Base-by-base conservation (phyloP, 1,140 invertebrate species). In the Caenorhabditis elegans region DNA sequence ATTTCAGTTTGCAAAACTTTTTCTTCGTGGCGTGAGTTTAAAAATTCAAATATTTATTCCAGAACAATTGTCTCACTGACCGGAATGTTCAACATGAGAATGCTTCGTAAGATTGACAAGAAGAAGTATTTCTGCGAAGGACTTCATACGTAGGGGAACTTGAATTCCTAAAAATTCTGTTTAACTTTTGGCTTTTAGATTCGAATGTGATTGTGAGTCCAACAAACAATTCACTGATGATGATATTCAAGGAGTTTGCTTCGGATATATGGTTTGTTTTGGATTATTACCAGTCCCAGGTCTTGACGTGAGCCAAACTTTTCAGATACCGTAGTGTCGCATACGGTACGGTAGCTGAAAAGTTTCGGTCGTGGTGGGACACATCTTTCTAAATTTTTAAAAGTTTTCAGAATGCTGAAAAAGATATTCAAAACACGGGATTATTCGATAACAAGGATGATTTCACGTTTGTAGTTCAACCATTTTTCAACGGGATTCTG, bases 391-490 rank as follows among this genome's bases (percentile, higher is more conserved):
- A n/a, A n/a, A n/a, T n/a, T n/a, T n/a, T n/a, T n/a, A n/a, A n/a
- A n/a, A n/a, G n/a, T 4, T n/a, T 51, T 53, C 34, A 78, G 49
- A 22, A 55, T 31, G 77, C 49, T 24, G 78, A 83, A 80, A 51
- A 49, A 39, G 34, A 82, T 31, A 48, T 86, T 36, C 77, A 82
- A 51, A 3, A 86, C 83, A 53, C 55, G 22, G 90, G 90, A 11
- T 53, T 86, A 15, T 91, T 90, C 82, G 90, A 90, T 75, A 86
- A 85, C 3, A 86, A 86, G 48, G 88, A 90, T 24, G 90, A 91
- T 82, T 91, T 91, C 82, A 90, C 90, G 13, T 89, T 91, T 10
- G 90, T 91, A 31, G 53, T 88, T 24, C 90, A 91, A 83, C 90
- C 90, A 55, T 79, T 51, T 60, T 60, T 60, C 53, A 60, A 51